phyloP scores from a whole-genome alignment of 2,888 invertebrate genomes.

The Tryphoninae sp. region DNA sequence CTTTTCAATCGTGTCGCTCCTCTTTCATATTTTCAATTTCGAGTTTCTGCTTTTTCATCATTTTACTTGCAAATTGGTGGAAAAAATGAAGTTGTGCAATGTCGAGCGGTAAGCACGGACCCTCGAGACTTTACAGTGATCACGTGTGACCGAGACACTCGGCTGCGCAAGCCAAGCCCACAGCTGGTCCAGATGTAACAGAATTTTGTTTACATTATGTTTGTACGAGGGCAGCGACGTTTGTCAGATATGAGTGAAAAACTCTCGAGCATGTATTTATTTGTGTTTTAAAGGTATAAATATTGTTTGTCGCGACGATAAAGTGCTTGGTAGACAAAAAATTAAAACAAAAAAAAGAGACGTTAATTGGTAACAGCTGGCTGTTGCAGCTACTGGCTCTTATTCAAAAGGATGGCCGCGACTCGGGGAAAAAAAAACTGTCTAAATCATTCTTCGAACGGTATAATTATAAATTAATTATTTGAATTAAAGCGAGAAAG shows the following conservation, averaged over 20 bases:
- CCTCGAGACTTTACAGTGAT: conserved; percentile 30
- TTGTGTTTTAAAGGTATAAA: conserved; percentile 54
- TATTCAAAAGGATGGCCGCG: conserved; percentile 4
- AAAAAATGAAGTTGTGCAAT: not conserved
- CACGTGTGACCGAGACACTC: conserved; percentile 24
- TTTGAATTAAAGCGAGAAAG: not conserved
- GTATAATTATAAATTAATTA: conserved; percentile 1
- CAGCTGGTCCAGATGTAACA: conserved; percentile 62
- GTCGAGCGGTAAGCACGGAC: not conserved
- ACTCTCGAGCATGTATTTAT: conserved; percentile 49
- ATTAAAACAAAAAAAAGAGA: conserved; percentile 22
- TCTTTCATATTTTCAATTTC: not conserved
- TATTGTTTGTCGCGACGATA: conserved; percentile 51
- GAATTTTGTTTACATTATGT: conserved; percentile 57
- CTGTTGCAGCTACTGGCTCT: conserved; percentile 25
- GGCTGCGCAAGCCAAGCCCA: conserved; percentile 1
- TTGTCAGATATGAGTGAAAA: conserved; percentile 49
- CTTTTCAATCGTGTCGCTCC: not conserved
- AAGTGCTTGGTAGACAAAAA: conserved; percentile 39
- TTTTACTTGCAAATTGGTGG: conserved; percentile 25
- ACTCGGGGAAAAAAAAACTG: not conserved
- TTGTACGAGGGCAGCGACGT: conserved; percentile 39
- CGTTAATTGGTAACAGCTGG: conserved; percentile 59
- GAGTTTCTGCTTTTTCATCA: not conserved
- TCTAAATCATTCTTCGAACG: not conserved